phyloP scores from a whole-genome alignment of 2,113 vertebrate species.

The Siniperca knerii region DNA sequence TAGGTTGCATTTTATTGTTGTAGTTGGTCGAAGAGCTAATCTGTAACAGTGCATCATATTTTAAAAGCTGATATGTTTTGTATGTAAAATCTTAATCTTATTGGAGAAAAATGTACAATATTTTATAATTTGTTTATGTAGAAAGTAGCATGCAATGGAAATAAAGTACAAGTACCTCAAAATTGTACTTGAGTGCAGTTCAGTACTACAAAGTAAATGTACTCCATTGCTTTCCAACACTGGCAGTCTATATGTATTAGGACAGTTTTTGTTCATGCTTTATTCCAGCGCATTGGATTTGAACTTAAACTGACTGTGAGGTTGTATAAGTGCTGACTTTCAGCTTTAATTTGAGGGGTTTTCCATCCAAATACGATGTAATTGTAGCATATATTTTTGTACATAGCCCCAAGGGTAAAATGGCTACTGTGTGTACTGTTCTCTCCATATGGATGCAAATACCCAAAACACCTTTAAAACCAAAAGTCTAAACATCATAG shows the following conservation, averaged over 20 bases:
- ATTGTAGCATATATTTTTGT: background rate
- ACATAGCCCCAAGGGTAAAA: background rate
- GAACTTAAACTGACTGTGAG: slow-evolving; percentile 13
- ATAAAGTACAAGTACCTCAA: background rate
- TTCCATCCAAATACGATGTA: background rate
- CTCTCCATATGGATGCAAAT: background rate
- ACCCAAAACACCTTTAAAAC: background rate
- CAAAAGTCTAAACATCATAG: background rate
- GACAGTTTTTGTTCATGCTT: background rate
- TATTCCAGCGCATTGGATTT: slow-evolving; percentile 8
- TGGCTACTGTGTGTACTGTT: background rate
- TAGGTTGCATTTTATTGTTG: background rate
- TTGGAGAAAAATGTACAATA: background rate
- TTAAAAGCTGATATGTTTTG: background rate
- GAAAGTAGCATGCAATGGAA: background rate
- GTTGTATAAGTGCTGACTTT: slow-evolving; percentile 1
- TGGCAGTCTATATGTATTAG: background rate
- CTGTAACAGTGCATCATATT: background rate
- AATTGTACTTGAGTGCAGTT: background rate
- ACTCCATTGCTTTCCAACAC: background rate
- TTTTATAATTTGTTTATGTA: background rate
- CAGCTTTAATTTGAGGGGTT: background rate
- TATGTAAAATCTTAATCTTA: background rate
- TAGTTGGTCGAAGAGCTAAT: background rate
- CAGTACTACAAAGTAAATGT: background rate